Conservation (phyloP, 2,888 invertebrate genomes). For the Elysia crispata region DNA sequence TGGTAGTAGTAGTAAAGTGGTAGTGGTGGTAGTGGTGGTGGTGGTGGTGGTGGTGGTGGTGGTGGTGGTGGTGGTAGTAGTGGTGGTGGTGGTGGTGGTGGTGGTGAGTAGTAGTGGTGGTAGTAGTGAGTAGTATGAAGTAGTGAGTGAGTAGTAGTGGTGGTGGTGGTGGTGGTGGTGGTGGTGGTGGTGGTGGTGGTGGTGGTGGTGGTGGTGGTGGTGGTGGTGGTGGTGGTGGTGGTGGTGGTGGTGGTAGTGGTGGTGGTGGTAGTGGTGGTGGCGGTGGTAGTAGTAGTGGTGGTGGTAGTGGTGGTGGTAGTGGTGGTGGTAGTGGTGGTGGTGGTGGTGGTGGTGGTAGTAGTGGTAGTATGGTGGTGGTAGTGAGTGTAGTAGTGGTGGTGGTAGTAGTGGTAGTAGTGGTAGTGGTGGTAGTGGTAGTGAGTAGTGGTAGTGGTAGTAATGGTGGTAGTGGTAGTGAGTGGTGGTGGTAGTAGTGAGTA, state of each 20-base stretch:
- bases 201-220: conserved; percentile 36
- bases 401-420: conserved; percentile 22
- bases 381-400: too few species aligned
- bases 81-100: too few species aligned
- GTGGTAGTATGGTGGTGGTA: too few species aligned
- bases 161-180: conserved; percentile 22
- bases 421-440: too few species aligned
- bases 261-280: conserved; percentile 31
- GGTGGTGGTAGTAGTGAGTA: too few species aligned
- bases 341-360: conserved; percentile 2
- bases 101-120: too few species aligned
- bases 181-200: conserved; percentile 32
- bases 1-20: conserved; percentile 18
- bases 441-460: too few species aligned
- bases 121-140: not conserved
- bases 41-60: conserved; percentile 14
- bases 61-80: conserved; percentile 14
- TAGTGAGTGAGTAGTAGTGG: conserved; percentile 19
- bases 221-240: conserved; percentile 15
- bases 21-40: conserved; percentile 17
- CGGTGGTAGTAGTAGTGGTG: conserved; percentile 25
- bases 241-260: conserved; percentile 31
- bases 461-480: too few species aligned
- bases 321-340: conserved; percentile 30
- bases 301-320: conserved; percentile 21